phyloP scores from a whole-genome alignment of 2,113 vertebrate species.

The Arvicanthis niloticus region DNA sequence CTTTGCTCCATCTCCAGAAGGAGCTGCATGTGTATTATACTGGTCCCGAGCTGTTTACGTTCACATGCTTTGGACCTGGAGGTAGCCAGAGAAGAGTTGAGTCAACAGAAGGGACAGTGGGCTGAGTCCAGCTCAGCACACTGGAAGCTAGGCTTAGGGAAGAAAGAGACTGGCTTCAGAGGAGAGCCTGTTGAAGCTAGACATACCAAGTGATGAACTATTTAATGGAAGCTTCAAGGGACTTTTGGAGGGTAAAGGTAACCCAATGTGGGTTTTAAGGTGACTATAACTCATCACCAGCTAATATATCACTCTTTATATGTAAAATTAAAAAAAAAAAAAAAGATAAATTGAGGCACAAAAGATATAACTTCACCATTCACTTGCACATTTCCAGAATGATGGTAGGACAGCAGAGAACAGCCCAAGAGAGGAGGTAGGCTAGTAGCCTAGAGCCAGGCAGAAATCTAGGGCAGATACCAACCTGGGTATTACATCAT shows the following conservation, averaged over 20 bases:
- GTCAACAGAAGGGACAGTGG: not conserved
- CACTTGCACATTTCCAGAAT: not conserved
- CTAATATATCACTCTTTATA: not conserved
- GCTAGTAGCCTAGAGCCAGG: not conserved
- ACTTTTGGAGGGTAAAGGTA: not conserved
- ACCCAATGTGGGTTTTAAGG: not conserved
- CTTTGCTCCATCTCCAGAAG: not conserved
- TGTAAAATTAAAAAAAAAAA: not conserved
- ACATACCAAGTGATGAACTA: too few relatives aligned
- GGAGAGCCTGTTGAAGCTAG: not conserved
- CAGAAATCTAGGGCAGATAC: not conserved
- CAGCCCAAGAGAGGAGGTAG: not conserved
- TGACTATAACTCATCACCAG: not conserved
- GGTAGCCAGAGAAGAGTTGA: not conserved
- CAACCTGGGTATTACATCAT: not conserved
- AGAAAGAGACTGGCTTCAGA: not conserved
- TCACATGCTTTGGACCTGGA: not conserved
- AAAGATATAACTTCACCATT: not conserved
- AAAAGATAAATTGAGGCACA: not conserved
- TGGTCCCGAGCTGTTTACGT: not conserved
- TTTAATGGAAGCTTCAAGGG: not conserved
- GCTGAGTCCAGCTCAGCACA: not conserved
- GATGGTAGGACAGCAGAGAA: not conserved
- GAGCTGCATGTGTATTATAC: fast-evolving
- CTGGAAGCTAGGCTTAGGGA: not conserved